A percentile compares a stretch with the other conserved stretches of the same genome.
Conservation (phyloP, 2,888 invertebrate genomes). For the Caradrina kadenii region DNA sequence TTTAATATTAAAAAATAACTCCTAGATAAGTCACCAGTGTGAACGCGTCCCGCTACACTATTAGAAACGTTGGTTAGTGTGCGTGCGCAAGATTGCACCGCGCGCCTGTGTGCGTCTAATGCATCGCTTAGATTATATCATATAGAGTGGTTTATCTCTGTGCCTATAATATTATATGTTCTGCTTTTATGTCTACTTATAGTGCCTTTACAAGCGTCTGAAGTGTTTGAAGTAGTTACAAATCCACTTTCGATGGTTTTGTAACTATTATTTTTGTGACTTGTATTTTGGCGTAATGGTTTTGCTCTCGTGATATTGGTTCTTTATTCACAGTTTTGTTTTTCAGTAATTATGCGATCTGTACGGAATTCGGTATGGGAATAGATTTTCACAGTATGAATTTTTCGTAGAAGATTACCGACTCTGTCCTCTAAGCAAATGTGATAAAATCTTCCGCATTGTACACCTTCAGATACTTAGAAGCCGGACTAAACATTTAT, state of each 20-base stretch:
- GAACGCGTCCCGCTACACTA: slow-evolving; percentile 72
- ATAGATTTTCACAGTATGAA: neutral
- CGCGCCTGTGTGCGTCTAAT: slow-evolving; percentile 83
- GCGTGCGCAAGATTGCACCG: slow-evolving; percentile 73
- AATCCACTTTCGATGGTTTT: slow-evolving; percentile 44
- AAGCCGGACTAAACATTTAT: slow-evolving; percentile 37
- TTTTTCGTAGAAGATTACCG: slow-evolving; percentile 3
- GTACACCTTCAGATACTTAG: slow-evolving; percentile 15
- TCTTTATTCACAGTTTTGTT: too few species aligned
- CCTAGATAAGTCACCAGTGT: slow-evolving; percentile 78
- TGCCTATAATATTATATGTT: slow-evolving; percentile 45
- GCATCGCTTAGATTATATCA: slow-evolving; percentile 82
- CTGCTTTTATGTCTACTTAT: slow-evolving; percentile 43
- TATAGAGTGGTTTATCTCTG: slow-evolving; percentile 74
- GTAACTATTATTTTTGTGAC: slow-evolving; percentile 28
- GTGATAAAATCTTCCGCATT: slow-evolving; percentile 35
- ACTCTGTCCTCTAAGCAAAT: slow-evolving; percentile 21
- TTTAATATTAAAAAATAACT: slow-evolving; percentile 2
- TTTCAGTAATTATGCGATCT: neutral
- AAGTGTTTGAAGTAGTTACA: slow-evolving; percentile 36
- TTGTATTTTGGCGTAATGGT: neutral
- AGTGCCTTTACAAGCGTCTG: slow-evolving; percentile 33
- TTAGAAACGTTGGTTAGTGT: slow-evolving; percentile 75
- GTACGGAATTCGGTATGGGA: neutral
- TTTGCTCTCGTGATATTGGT: neutral